Base-by-base conservation (phyloP, 1,140 invertebrate species). In the Drosophila aff. region DNA sequence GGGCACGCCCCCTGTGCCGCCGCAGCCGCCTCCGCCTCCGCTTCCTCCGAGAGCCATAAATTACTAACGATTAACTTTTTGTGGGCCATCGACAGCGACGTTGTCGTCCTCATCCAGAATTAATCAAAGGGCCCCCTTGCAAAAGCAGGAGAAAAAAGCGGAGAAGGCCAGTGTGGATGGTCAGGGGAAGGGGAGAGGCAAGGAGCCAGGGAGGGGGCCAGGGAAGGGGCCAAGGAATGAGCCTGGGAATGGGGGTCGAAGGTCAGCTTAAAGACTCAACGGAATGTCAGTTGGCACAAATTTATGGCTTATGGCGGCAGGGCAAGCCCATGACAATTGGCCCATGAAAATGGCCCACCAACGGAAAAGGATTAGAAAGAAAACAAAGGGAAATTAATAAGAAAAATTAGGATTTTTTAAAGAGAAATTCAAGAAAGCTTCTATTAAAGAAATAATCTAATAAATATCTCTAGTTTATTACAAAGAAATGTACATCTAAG, bases 41-140 rank as follows among this genome's bases (percentile, higher is more conserved):
- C 65, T 49, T 78, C 55, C 62, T 33, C n/a, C 52, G 50, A 77
- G 62, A 44, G 66, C 68, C 86, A 89, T 89, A 89, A 89, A 89
- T 89, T 90, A 89, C 81, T 73, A 78, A 69, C 74, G 84, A 83
- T 79, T 89, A 89, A 89, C 84, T 81, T 89, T 79, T 78, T 75
- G 73, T 78, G 36, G 67, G 31, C 66, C 69, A 73, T 73, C 49
- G 69, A 73, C 46, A 71, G 41, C 36, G 38, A 43, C 53, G 44
- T 61, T 60, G 69, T 72, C 33, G 33, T 49, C 69, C 68, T 72
- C 69, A 38, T 49, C 53, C 53, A 43, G 69, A 73, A 73, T 73
- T 73, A 73, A 73, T 73, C 71, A 73, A 73, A 73, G 53, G 38
- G 47, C 6, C 31, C 38, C 38, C 16, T 38, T 13, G 38, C n/a